These are phyloP conservation scores for Cecidostiba fungosa DNA, from an alignment of 2,888 invertebrate species.

Conservation along the genomic window DNA sequence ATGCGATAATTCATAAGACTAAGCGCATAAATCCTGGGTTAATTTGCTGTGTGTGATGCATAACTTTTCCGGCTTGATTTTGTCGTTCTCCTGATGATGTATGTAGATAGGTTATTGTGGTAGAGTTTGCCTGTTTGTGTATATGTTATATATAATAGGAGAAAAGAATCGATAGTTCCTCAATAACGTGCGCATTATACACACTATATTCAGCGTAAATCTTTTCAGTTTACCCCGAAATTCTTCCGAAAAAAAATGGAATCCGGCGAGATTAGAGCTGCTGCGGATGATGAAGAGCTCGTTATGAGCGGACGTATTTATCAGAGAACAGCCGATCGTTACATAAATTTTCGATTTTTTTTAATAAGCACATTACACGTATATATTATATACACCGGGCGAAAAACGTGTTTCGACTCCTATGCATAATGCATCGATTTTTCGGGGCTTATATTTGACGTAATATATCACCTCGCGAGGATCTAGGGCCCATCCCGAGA, in stretches of 20 bases:
- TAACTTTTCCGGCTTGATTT: neutral
- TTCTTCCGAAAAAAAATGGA: constrained; percentile 10
- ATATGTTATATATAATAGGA: neutral
- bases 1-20: constrained; percentile 19
- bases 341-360: constrained; percentile 39
- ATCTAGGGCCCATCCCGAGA: constrained; percentile 43
- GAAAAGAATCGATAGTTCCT: neutral
- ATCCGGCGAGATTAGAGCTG: neutral
- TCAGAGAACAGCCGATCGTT: constrained; percentile 41
- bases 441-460: constrained; percentile 9
- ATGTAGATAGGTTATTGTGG: too few species aligned
- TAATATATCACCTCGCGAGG: constrained; percentile 30
- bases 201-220: neutral
- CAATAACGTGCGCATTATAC: neutral
- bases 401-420: constrained; percentile 50
- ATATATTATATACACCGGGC: constrained; percentile 38
- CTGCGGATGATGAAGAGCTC: constrained; percentile 28
- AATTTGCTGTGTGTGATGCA: neutral
- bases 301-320: constrained; percentile 38
- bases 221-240: neutral
- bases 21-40: constrained; percentile 24
- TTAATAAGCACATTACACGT: constrained; percentile 47
- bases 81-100: constrained; percentile 4
- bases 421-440: constrained; percentile 53
- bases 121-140: neutral